A percentile compares a stretch with the other conserved stretches of the same genome.
phyloP scores from a whole-genome alignment of 1,140 invertebrate genomes.

The silkworm (Bombyx mori) region ASM3026992v2 NC_085134.1:9096001-9096500 shows the following conservation, averaged over 20 bases:
- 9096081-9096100: constrained; percentile 23
- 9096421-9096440: no score
- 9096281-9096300: constrained; percentile 66
- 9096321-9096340: constrained; percentile 57
- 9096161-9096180: constrained; percentile 17
- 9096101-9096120: constrained; percentile 19
- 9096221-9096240: background rate
- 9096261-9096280: constrained; percentile 62
- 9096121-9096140: constrained; percentile 20
- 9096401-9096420: background rate
- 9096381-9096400: constrained; percentile 21
- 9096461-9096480: background rate
- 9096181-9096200: background rate
- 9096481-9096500: background rate
- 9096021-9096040: constrained; percentile 38
- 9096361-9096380: constrained; percentile 45
- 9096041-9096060: constrained; percentile 23
- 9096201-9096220: background rate
- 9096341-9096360: constrained; percentile 60
- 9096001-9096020: constrained; percentile 38
- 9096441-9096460: no score
- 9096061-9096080: constrained; percentile 11
- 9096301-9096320: constrained; percentile 50
- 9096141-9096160: constrained; percentile 19
- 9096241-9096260: constrained; percentile 35